phyloP scores from a whole-genome alignment of 2,113 vertebrate genomes.

The Rhynchopsitta pachyrhyncha region DNA sequence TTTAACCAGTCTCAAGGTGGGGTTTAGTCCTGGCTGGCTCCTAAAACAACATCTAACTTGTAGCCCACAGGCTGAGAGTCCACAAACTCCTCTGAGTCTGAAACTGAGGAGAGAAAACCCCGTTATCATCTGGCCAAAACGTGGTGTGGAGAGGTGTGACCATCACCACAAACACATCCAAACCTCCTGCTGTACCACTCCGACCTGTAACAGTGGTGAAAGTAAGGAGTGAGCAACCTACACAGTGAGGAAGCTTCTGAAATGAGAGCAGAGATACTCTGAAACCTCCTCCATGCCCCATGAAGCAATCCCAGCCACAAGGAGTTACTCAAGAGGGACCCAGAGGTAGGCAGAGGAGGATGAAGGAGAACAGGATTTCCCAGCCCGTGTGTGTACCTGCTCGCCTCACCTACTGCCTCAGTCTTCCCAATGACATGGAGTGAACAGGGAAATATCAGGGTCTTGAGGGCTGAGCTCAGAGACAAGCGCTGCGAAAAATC shows the following conservation, averaged over 20 bases:
- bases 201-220: accelerated
- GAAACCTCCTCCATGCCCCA: background rate
- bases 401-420: background rate
- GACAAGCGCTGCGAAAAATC: accelerated
- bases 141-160: accelerated
- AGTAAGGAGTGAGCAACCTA: background rate
- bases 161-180: background rate
- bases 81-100: background rate
- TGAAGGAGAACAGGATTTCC: background rate
- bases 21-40: background rate
- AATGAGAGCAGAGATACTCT: background rate
- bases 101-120: background rate
- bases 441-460: background rate
- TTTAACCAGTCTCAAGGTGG: background rate
- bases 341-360: background rate
- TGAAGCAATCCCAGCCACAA: background rate
- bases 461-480: background rate
- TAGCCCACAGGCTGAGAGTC: background rate
- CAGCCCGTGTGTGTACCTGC: background rate
- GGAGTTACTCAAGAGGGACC: background rate
- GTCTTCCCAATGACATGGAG: background rate
- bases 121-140: background rate
- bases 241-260: background rate
- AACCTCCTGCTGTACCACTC: background rate
- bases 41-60: background rate